phyloP scores from a whole-genome alignment of 2,888 invertebrate species.

The Machimus rusticus region DNA sequence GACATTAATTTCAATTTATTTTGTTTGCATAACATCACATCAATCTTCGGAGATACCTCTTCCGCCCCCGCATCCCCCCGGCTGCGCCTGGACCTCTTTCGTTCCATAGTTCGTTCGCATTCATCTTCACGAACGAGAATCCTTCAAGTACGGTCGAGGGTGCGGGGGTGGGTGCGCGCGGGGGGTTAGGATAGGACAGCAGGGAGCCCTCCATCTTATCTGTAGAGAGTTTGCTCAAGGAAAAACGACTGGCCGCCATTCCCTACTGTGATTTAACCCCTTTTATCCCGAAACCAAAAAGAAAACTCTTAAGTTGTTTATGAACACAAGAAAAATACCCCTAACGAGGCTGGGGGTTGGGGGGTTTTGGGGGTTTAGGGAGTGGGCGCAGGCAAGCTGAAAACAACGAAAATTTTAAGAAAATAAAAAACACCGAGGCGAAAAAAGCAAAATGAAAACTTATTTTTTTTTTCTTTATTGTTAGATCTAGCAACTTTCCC shows the following conservation, averaged over 20 bases:
- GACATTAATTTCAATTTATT: slow-evolving; percentile 40
- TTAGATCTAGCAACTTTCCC: background rate
- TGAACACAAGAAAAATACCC: slow-evolving; percentile 34
- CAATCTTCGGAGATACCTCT: slow-evolving; percentile 34
- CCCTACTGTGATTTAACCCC: slow-evolving; percentile 28
- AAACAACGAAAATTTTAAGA: slow-evolving; percentile 19
- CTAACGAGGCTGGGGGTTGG: background rate
- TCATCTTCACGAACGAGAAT: slow-evolving; percentile 22
- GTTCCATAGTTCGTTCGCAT: background rate
- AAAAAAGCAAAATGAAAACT: slow-evolving; percentile 1
- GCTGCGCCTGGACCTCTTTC: background rate
- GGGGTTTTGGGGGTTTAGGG: background rate
- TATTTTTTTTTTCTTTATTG: background rate
- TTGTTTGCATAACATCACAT: slow-evolving; percentile 36
- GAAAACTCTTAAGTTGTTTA: slow-evolving; percentile 37
- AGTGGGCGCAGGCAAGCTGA: background rate
- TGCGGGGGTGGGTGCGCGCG: background rate
- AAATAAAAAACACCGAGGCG: background rate
- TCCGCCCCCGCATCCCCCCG: background rate
- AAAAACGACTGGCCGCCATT: slow-evolving; percentile 5
- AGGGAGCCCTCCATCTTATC: background rate
- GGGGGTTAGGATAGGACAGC: background rate
- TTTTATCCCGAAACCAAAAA: slow-evolving; percentile 19
- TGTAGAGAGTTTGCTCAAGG: background rate
- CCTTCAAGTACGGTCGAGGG: background rate